Evolutionary conservation across 2,113 vertebrate species (phyloP), one percentile per base, ranked within the genome.

Genomic region (Paramormyrops kingsleyae): DNA sequence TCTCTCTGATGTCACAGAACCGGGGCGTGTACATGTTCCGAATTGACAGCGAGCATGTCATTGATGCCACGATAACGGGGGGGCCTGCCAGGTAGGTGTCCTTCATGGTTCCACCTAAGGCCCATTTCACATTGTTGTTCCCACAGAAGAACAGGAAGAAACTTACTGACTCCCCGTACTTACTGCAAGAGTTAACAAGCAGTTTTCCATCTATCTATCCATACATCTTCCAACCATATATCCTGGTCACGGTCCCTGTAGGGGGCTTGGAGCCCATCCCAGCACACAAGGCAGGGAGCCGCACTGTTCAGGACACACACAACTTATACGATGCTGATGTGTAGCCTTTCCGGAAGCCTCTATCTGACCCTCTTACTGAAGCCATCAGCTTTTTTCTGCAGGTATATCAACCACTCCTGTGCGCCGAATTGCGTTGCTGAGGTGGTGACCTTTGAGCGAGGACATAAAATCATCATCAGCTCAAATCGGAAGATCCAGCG

Each of bases 11-110:
- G 46, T 94, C 93, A 0, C 93, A 99, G 99, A 99, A 99, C 90
- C 99, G 99, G 0, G 99, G 99, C 0, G 98, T 99, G 86, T 99
- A 99, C 96, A 99, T 99, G 99, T 99, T 99, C 94, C 97, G 99
- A 91, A 98, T 99, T 13, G 98, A 99, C 93, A 98, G 96, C 0
- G 98, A 99, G 93, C 97, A 96, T 1, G 99, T 99, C 92, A 99
- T 99, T 2, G 99, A 99, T 0, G 99, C 99, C 0, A 99, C 99
- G 1, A 97, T 99, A 91, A 98, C 98, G 0, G 99, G 99, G 93
- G 99, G 98, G 89, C 99, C 99, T 74, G 99, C 99, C 0, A 98
- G 99, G 97, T 98, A 93, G 89, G 96, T 87, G 49, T 87, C 44
- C 83, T 24, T 39, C 31, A 44, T 83, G 77, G 35, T 83, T 21